Evolutionary conservation across 2,888 invertebrate genomes (phyloP).

Genomic region (Chironomus tentans): DNA sequence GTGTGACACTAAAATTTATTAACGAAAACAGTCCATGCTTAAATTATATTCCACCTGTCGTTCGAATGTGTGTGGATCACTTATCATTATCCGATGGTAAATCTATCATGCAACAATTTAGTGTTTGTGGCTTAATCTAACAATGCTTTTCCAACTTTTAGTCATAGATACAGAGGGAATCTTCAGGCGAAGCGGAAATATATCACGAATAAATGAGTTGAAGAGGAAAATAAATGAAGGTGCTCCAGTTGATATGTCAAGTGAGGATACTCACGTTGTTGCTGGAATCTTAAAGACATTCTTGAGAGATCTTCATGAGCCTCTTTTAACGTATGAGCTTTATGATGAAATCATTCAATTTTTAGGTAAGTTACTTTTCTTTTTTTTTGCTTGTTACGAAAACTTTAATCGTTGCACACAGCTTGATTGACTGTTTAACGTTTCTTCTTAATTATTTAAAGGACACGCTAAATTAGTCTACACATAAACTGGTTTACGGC

Average conservation of each 20-base stretch:
- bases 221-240: slow-evolving; percentile 82
- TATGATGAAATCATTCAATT: slow-evolving; percentile 89
- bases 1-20: slow-evolving; percentile 86
- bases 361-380: slow-evolving; percentile 55
- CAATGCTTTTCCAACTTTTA: slow-evolving; percentile 37
- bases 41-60: slow-evolving; percentile 84
- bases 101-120: slow-evolving; percentile 30
- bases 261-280: slow-evolving; percentile 77
- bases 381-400: background rate
- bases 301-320: slow-evolving; percentile 83
- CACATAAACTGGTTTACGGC: too few species aligned
- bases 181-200: slow-evolving; percentile 87
- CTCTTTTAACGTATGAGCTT: slow-evolving; percentile 83
- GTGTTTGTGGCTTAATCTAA: background rate
- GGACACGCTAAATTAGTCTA: too few species aligned
- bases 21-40: slow-evolving; percentile 69
- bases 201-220: slow-evolving; percentile 70
- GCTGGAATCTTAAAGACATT: slow-evolving; percentile 94
- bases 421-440: too few species aligned
- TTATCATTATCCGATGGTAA: slow-evolving; percentile 81
- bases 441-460: too few species aligned
- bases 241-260: slow-evolving; percentile 61
- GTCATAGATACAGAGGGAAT: slow-evolving; percentile 93
- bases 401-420: too few species aligned
- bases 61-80: slow-evolving; percentile 83